Evolutionary conservation across 2,113 vertebrate species (phyloP).

Genomic region (Sander lucioperca): DNA sequence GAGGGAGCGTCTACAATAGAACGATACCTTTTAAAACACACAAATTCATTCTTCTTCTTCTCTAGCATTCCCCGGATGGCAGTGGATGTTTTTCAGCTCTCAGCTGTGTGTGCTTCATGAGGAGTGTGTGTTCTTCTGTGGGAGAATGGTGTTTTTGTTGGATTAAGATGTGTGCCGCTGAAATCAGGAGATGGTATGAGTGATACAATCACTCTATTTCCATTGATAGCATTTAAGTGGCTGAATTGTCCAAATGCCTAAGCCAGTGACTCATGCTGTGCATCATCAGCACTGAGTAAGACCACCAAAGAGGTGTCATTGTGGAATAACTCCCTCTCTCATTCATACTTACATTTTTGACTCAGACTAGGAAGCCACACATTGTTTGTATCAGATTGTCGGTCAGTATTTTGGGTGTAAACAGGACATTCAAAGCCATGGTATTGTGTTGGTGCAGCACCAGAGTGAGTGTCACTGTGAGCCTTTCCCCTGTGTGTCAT

Average conservation of each 20-base stretch:
- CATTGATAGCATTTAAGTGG: conserved; percentile 49
- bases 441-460: conserved; percentile 49
- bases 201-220: conserved; percentile 55
- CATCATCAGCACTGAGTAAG: conserved; percentile 47
- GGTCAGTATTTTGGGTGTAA: conserved; percentile 57
- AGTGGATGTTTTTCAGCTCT: conserved; percentile 38
- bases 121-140: conserved; percentile 15
- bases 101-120: conserved; percentile 62
- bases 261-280: conserved; percentile 65
- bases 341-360: conserved; percentile 43
- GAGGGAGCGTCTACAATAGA: conserved; percentile 68
- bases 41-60: not conserved
- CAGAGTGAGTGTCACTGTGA: conserved; percentile 29
- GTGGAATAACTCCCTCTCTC: conserved; percentile 27
- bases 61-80: not conserved
- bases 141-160: conserved; percentile 63
- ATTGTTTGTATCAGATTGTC: conserved; percentile 14
- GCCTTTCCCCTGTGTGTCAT: conserved; percentile 61
- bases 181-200: conserved; percentile 25
- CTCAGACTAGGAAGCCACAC: conserved; percentile 24
- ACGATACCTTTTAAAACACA: conserved; percentile 31
- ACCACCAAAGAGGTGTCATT: conserved; percentile 38
- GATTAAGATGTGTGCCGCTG: conserved; percentile 43
- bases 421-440: conserved; percentile 65
- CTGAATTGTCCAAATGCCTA: conserved; percentile 56